A percentile compares a stretch with the other conserved stretches of the same genome.
These are phyloP conservation scores for Zaprionus obscuricornis DNA, from an alignment of 2,888 invertebrate genomes.

Conservation along the genomic window DNA sequence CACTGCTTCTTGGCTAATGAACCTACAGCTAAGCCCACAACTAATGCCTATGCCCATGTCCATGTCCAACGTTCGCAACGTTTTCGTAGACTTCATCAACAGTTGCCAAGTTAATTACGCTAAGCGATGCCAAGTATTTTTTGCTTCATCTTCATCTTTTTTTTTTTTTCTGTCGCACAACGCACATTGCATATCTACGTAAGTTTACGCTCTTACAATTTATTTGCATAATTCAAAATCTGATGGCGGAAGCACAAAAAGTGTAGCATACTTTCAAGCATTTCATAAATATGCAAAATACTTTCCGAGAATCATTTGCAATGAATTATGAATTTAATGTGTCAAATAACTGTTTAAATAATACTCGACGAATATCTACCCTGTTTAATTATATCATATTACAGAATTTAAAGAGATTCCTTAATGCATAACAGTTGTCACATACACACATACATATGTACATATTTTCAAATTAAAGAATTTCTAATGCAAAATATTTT, in stretches of 20 bases:
- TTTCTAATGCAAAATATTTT: no score
- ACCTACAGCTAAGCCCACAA: slow-evolving; percentile 38
- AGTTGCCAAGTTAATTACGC: slow-evolving; percentile 71
- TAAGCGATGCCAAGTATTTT: slow-evolving; percentile 54
- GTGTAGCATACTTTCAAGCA: slow-evolving; percentile 56
- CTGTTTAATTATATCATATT: no score
- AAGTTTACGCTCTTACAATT: slow-evolving; percentile 40
- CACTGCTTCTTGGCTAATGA: slow-evolving; percentile 55
- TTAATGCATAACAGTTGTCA: no score
- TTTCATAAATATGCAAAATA: slow-evolving; percentile 59
- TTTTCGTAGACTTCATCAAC: slow-evolving; percentile 54
- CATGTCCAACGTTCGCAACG: slow-evolving; percentile 21
- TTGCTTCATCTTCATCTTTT: slow-evolving; percentile 33
- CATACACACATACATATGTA: no score
- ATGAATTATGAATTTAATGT: no score
- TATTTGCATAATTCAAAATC: slow-evolving; percentile 49
- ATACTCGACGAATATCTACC: no score
- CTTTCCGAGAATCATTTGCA: slow-evolving; percentile 24
- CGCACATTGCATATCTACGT: no score
- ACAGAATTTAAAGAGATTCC: no score
- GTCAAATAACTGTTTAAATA: no score
- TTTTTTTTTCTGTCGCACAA: slow-evolving; percentile 12
- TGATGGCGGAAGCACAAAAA: slow-evolving; percentile 25
- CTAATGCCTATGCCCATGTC: slow-evolving; percentile 20
- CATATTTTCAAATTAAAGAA: background rate